phyloP scores from a whole-genome alignment of 2,113 vertebrate species.

The Perccottus glenii region DNA sequence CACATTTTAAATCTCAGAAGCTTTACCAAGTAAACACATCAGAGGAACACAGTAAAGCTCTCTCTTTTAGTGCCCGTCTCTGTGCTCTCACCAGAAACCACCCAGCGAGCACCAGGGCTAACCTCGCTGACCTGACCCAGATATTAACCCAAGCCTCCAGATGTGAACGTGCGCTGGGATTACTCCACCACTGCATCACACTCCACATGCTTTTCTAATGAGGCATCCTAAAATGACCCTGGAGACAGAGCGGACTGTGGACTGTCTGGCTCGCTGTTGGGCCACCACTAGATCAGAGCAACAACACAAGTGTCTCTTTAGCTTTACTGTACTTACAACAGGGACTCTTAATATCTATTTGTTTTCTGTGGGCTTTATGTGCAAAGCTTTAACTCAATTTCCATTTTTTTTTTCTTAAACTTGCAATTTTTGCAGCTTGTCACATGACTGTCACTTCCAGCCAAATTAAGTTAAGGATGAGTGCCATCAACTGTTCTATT shows the following conservation, averaged over 20 bases:
- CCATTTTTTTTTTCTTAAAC: background rate
- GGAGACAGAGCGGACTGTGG: constrained; percentile 53
- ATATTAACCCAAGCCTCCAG: constrained; percentile 82
- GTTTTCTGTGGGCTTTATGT: background rate
- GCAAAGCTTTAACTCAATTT: background rate
- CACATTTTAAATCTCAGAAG: too few species aligned
- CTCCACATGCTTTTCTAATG: constrained; percentile 77
- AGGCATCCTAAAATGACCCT: constrained; percentile 75
- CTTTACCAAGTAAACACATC: too few species aligned
- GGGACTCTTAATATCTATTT: background rate
- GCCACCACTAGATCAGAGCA: constrained; percentile 27
- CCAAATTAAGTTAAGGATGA: constrained; percentile 36
- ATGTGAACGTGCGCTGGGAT: constrained; percentile 76
- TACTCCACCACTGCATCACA: constrained; percentile 73
- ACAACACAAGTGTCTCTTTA: background rate
- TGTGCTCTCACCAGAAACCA: constrained; percentile 60
- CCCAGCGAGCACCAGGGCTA: constrained; percentile 60
- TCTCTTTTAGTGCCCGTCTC: constrained; percentile 25
- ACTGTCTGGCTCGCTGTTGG: constrained; percentile 43
- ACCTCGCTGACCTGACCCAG: constrained; percentile 81
- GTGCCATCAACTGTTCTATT: constrained; percentile 7
- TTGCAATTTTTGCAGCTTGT: background rate
- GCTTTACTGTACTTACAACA: background rate
- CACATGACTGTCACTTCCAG: constrained; percentile 9
- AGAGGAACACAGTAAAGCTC: too few species aligned